Evolutionary conservation across 92 coral and sea anemone species (phyloP), one percentile per base, ranked within the genome.

Genomic region (Phymanthus crucifer): DNA sequence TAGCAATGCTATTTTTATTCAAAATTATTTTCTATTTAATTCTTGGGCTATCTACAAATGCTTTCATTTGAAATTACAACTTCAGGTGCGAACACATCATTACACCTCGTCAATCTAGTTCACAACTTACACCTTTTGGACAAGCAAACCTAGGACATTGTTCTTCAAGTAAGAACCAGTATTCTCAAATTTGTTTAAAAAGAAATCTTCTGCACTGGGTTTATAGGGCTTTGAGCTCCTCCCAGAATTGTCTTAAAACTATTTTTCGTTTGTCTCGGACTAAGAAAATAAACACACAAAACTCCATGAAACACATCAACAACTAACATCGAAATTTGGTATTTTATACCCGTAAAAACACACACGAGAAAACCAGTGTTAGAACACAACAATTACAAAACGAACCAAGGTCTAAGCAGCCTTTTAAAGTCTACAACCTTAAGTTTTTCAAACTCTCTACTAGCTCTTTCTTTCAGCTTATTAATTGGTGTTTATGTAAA

Each of bases 1-100:
- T 40, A 87, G 66, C 83, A 83, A 77, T 5, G 61, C 27, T 54
- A 81, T 88, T 92, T 92, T 87, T 84, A 89, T 92, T 92, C 92
- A 87, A 92, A 92, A 92, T 85, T 87, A 87, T 43, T 43, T 43
- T 43, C 48, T 43, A 43, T 43, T 43, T 43, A 11, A 6, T 84
- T 81, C 73, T 85, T 54, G 27, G 3, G 72, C 75, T 85, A 83
- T 78, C 92, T 84, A 90, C 94, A 90, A 90, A 90, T 85, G 74
- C 85, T 83, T 71, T 48, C 50, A 65, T 83, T 70, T 48, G 37
- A 65, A 83, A 73, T 68, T 81, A 80, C 71, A 72, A 80, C 78
- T 52, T 80, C 70, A 48, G 84, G 84, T 71, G 84, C 32, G 67
- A 65, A 40, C 32, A 16, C 33, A 16, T 19, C 52, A 3, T 18